Conservation (phyloP, 2,797 vertebrate species). For the Cygnus olor region DNA sequence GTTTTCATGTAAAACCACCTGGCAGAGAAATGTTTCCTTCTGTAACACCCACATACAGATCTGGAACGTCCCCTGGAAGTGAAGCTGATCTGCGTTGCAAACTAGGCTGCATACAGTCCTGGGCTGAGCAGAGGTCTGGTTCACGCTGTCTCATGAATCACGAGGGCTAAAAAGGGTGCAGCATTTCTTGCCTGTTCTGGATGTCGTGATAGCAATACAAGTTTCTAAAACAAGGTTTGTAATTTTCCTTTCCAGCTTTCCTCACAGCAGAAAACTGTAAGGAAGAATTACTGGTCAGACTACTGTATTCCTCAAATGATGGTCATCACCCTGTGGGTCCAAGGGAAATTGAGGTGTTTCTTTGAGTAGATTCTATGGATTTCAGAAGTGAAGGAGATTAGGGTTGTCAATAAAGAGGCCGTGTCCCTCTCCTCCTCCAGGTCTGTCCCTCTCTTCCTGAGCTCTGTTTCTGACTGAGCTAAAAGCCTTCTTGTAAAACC, state of each 20-base stretch:
- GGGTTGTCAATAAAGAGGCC: fast-evolving
- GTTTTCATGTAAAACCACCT: constrained; percentile 41
- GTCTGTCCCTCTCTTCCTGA: neutral
- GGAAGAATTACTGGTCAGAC: neutral
- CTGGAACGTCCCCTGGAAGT: constrained; percentile 7
- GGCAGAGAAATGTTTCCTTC: constrained; percentile 23
- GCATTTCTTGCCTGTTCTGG: neutral
- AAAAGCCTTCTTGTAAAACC: neutral
- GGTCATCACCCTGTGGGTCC: neutral
- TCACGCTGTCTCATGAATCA: constrained; percentile 8
- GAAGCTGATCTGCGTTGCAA: neutral
- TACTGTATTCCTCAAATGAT: neutral
- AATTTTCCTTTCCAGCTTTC: neutral
- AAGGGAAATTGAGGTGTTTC: neutral
- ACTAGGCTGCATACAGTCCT: neutral
- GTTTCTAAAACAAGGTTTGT: constrained; percentile 3
- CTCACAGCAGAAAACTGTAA: neutral
- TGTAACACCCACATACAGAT: constrained; percentile 19
- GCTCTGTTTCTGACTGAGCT: neutral
- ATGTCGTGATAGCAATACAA: neutral
- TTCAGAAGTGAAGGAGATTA: neutral
- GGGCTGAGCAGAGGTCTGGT: neutral
- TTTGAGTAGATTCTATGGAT: neutral
- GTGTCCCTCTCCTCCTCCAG: fast-evolving
- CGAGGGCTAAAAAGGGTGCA: constrained; percentile 4